Evolutionary conservation across 2,888 invertebrate species (phyloP).

Genomic region (Aromia moschata): DNA sequence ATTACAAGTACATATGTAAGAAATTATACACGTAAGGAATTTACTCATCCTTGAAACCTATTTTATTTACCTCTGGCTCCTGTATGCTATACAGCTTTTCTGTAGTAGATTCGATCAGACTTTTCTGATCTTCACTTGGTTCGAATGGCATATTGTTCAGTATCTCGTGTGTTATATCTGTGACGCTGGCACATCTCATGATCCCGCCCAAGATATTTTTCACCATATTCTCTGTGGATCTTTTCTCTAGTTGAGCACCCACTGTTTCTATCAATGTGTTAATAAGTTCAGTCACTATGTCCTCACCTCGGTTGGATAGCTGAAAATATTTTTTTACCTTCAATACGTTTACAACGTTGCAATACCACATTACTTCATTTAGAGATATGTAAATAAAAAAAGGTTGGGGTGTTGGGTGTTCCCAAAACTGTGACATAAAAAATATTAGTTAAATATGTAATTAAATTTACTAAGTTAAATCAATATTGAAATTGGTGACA

Average conservation of each 20-base stretch:
- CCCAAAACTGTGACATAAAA: no score
- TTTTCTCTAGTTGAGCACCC: constrained; percentile 37
- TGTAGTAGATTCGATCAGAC: constrained; percentile 51
- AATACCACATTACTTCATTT: no score
- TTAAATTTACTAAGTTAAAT: no score
- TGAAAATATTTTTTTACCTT: no score
- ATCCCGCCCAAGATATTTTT: constrained; percentile 46
- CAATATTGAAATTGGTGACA: no score
- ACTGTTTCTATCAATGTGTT: constrained; percentile 49
- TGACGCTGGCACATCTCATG: constrained; percentile 48
- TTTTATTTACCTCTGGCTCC: constrained; percentile 49
- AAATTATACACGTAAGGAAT: no score
- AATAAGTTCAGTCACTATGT: constrained; percentile 48
- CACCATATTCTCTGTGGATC: constrained; percentile 46
- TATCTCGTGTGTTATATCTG: constrained; percentile 52
- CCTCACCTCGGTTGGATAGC: constrained; percentile 46
- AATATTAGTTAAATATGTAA: no score
- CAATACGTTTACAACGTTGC: no score
- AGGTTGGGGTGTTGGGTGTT: no score
- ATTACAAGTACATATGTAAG: no score
- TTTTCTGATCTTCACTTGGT: constrained; percentile 47
- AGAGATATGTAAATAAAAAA: no score
- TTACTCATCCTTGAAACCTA: no score
- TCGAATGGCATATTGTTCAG: constrained; percentile 49
- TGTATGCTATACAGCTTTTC: constrained; percentile 52